These are phyloP conservation scores for Alosa sapidissima DNA, from an alignment of 2,797 vertebrate species.

Conservation along the genomic window DNA sequence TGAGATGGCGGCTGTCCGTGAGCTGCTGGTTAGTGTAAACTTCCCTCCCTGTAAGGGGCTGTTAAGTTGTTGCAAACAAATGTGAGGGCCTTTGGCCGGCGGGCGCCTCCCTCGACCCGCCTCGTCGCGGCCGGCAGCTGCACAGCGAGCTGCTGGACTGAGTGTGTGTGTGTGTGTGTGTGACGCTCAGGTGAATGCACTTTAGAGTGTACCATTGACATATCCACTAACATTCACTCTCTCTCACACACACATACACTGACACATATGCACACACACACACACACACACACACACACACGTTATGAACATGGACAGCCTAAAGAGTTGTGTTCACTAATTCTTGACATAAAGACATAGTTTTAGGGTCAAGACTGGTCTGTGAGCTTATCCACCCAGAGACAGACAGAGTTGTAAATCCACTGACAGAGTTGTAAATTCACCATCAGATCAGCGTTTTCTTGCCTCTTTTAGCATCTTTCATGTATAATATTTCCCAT, in stretches of 20 bases:
- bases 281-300: slow-evolving; percentile 13
- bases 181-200: neutral
- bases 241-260: neutral
- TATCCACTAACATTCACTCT: neutral
- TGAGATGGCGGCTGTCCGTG: slow-evolving; percentile 8
- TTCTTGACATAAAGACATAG: neutral
- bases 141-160: neutral
- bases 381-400: neutral
- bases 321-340: neutral
- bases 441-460: neutral
- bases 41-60: slow-evolving; percentile 35
- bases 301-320: neutral
- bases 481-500: neutral
- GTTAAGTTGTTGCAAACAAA: slow-evolving; percentile 32
- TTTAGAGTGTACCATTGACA: too few relatives aligned
- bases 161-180: too few relatives aligned
- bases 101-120: neutral
- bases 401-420: neutral
- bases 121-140: neutral
- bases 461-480: neutral
- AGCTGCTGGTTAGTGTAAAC: slow-evolving; percentile 38
- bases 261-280: neutral
- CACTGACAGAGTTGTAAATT: neutral
- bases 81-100: slow-evolving; percentile 28
- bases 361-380: neutral